Percentiles rank a stretch among this genome's conserved stretches.
Conservation (phyloP, 2,113 vertebrate genomes). For the Carassius carassius region DNA sequence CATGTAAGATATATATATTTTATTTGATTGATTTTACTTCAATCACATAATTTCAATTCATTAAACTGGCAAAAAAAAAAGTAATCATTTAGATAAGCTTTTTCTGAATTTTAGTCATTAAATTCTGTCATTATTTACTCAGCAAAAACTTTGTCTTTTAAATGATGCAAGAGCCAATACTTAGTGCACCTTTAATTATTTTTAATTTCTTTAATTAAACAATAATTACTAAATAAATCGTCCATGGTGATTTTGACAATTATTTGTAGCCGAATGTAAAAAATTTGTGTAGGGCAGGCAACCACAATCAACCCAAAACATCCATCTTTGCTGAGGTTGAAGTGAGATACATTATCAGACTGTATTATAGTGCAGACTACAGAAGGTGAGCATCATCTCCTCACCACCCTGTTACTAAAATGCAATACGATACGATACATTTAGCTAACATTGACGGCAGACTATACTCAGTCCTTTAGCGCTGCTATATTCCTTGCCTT, state of each 20-base stretch:
- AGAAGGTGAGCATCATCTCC: not conserved
- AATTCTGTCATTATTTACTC: no score
- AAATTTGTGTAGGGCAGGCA: not conserved
- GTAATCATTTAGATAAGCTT: not conserved
- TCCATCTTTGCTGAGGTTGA: not conserved
- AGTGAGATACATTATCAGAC: not conserved
- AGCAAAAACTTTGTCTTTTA: not conserved
- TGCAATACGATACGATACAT: conserved; percentile 3
- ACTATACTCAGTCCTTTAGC: conserved; percentile 28
- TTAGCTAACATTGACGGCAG: conserved; percentile 38
- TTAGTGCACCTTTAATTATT: not conserved
- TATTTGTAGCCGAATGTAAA: conserved; percentile 10
- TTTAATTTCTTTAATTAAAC: not conserved
- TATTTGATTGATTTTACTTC: not conserved
- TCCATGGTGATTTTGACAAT: not conserved
- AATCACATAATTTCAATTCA: not conserved
- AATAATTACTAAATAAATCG: not conserved
- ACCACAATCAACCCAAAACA: conserved; percentile 12
- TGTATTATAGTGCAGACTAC: not conserved
- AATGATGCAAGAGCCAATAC: not conserved
- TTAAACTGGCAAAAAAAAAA: not conserved
- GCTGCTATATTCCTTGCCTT: conserved; percentile 11
- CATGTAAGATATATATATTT: not conserved
- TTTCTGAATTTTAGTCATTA: not conserved
- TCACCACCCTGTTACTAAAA: conserved; percentile 23